Conservation (phyloP, 2,888 invertebrate genomes). For the Mallateleia sp. region DNA sequence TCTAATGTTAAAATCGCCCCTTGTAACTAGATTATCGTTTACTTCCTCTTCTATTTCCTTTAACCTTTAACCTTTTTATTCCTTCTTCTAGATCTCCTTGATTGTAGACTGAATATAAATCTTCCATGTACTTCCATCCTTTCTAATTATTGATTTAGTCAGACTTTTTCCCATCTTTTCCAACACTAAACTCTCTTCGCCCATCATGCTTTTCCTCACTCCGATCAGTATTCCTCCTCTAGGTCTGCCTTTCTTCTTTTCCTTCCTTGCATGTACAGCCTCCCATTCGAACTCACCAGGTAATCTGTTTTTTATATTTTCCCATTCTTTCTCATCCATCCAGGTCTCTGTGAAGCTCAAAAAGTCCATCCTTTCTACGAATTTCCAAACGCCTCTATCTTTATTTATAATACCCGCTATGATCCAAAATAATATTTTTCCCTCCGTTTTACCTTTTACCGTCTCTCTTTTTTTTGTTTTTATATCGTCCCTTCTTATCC, state of each 20-base stretch:
- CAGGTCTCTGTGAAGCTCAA: conserved; percentile 71
- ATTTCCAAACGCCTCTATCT: conserved; percentile 66
- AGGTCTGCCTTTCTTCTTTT: conserved; percentile 1
- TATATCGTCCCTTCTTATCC: too few relatives aligned
- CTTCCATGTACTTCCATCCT: conserved; percentile 6
- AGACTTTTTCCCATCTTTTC: background rate
- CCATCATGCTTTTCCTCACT: conserved; percentile 4
- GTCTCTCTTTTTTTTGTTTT: too few relatives aligned
- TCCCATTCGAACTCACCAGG: conserved; percentile 46
- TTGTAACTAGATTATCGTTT: too few relatives aligned
- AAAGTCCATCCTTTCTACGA: conserved; percentile 53
- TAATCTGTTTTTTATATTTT: conserved; percentile 20
- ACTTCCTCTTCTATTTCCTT: background rate
- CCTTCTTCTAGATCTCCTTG: background rate
- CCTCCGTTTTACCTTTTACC: too few relatives aligned
- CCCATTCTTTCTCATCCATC: conserved; percentile 70
- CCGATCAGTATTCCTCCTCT: conserved; percentile 14
- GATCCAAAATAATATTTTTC: conserved; percentile 71
- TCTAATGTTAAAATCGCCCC: conserved; percentile 53
- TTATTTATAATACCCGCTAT: conserved; percentile 70
- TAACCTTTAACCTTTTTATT: background rate
- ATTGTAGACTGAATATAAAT: conserved; percentile 37
- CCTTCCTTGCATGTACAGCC: conserved; percentile 2
- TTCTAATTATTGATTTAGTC: background rate
- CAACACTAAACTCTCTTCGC: too few relatives aligned